phyloP scores from a whole-genome alignment of 2,888 invertebrate species.

The Lasioglossum pauxillum region DNA sequence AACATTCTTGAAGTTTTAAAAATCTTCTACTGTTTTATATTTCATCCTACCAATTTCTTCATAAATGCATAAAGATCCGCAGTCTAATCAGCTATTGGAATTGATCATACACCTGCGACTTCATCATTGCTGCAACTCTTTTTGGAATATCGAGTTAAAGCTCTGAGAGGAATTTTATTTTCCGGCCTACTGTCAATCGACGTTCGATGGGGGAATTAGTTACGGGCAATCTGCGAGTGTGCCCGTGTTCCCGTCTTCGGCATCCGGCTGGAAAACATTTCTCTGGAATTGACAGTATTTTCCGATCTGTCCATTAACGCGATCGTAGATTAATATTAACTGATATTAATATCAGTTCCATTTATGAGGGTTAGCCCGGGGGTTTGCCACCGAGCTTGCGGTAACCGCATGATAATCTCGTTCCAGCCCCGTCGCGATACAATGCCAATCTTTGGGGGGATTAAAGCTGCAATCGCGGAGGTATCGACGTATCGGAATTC shows the following conservation, averaged over 20 bases:
- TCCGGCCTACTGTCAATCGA: background rate
- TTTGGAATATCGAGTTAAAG: background rate
- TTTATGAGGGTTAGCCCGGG: background rate
- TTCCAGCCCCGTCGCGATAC: background rate
- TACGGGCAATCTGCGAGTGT: background rate
- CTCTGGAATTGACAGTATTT: background rate
- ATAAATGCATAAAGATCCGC: too few species aligned
- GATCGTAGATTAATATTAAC: slow-evolving; percentile 25
- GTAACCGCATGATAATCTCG: slow-evolving; percentile 25
- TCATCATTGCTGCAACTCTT: background rate
- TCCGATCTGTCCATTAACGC: slow-evolving; percentile 7
- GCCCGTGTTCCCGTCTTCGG: background rate
- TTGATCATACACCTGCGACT: too few species aligned
- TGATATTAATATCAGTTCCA: slow-evolving; percentile 24
- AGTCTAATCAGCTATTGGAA: too few species aligned
- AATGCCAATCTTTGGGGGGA: slow-evolving; percentile 29
- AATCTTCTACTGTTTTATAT: too few species aligned
- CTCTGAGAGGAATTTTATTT: background rate
- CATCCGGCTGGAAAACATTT: slow-evolving; percentile 7
- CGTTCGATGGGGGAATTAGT: background rate
- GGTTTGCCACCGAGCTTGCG: slow-evolving; percentile 1
- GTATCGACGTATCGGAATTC: slow-evolving; percentile 25
- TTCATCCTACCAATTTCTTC: too few species aligned
- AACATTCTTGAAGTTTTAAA: too few species aligned
- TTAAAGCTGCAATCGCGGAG: slow-evolving; percentile 11